Evolutionary conservation across 1,140 invertebrate species (phyloP).

Genomic region (Lepidurus couesii): DNA sequence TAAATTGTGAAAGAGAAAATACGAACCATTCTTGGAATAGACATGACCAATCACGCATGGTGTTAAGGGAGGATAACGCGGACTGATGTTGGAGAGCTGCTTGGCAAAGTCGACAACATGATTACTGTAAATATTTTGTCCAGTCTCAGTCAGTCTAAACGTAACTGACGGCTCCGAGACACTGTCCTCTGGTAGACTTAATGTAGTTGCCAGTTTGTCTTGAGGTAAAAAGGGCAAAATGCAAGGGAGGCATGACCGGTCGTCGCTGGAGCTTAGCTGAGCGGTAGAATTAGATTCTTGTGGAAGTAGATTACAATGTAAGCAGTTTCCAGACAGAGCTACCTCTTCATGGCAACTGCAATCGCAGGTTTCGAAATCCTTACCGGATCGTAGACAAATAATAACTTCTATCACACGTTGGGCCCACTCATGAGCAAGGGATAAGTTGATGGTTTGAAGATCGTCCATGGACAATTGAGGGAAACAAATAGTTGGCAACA

Average conservation of each 20-base stretch:
- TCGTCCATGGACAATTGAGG: conserved; percentile 35
- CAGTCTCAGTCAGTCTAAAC: not conserved
- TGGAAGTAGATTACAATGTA: not conserved
- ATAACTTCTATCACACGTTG: conserved; percentile 35
- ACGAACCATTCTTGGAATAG: not conserved
- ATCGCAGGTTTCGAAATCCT: conserved; percentile 26
- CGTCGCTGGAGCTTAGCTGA: not conserved
- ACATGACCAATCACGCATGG: conserved; percentile 39
- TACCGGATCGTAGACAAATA: conserved; percentile 37
- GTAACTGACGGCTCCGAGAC: not conserved
- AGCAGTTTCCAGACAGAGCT: not conserved
- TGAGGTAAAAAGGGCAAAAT: not conserved
- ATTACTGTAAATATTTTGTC: not conserved
- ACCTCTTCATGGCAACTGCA: conserved; percentile 30
- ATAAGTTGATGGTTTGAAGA: conserved; percentile 38
- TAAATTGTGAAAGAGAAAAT: not conserved
- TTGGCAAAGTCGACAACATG: conserved; percentile 28
- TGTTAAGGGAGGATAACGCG: conserved; percentile 34
- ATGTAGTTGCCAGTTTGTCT: not conserved
- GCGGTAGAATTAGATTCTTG: not conserved
- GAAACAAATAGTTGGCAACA: conserved; percentile 43
- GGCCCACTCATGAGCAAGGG: conserved; percentile 36
- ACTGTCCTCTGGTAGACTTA: not conserved
- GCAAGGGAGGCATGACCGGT: not conserved
- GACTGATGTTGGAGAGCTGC: conserved; percentile 40